Percentiles rank a stretch among this genome's conserved stretches.
Evolutionary conservation across 1,140 invertebrate genomes (phyloP).

Genomic region (Leguminivora glycinivorella): DNA sequence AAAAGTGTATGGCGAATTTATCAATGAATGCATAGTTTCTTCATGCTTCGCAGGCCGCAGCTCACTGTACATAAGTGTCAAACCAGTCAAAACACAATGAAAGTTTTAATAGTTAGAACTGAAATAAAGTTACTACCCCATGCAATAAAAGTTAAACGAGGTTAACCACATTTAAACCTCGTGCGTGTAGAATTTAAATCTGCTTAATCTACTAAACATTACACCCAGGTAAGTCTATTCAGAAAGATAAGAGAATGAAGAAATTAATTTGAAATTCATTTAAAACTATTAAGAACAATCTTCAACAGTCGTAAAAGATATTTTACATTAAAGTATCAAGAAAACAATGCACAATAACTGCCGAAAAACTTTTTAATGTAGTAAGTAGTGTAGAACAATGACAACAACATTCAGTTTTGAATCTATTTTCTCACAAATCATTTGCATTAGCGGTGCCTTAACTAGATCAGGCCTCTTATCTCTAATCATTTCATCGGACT

Average conservation of each 20-base stretch:
- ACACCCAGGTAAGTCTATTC: no score
- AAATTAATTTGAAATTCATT: background rate
- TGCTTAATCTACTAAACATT: no score
- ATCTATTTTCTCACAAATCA: constrained; percentile 25
- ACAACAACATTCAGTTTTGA: constrained; percentile 3
- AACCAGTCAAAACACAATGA: no score
- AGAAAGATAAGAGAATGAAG: background rate
- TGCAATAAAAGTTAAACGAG: no score
- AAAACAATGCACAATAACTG: background rate
- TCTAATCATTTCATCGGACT: constrained; percentile 37
- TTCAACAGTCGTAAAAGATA: background rate
- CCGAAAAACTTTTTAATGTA: background rate
- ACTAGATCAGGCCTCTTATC: constrained; percentile 39
- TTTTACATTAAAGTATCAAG: background rate
- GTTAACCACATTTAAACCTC: no score
- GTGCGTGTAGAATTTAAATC: no score
- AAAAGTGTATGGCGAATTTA: no score
- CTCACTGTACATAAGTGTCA: no score
- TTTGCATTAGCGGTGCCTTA: constrained; percentile 31
- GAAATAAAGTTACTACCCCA: no score
- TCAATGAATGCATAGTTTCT: no score
- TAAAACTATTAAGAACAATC: background rate
- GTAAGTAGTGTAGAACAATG: constrained; percentile 14
- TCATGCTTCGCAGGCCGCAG: no score
- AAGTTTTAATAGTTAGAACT: no score